Base-by-base conservation (phyloP, 2,888 invertebrate genomes). In the Euplexia lucipara region DNA sequence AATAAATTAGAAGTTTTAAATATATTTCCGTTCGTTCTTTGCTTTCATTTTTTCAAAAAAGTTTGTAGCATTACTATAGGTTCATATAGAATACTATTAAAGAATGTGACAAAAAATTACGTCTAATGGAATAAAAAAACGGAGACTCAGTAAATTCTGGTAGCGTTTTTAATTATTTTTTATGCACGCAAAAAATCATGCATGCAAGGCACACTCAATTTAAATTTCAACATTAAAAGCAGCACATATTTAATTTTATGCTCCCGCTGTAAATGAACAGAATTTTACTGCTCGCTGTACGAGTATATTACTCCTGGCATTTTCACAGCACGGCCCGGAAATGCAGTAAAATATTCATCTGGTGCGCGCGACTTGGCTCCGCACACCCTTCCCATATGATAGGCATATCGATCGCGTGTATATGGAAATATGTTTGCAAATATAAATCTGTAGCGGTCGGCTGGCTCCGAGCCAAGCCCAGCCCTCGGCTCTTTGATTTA, bases 361-460 rank as follows among this genome's bases (percentile, higher is more conserved):
- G 64, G 61, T 56, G 62, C 59, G 77, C 77, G 49, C 66, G 60
- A 76, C 77, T 74, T 74, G 77, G 77, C 73, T 74, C 48, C 49
- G 18, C 34, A 65, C 77, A 54, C 48, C 44, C 76, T 58, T 70
- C 70, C 71, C 48, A 51, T 74, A 65, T 79, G 79, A 79, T 76
- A 70, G 68, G 60, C 71, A 49, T 81, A 82, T 82, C 65, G 82
- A 82, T 82, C 78, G 78, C n/a, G 67, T 63, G 61, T 82, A 76
- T 86, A 86, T 89, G 87, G 83, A 86, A 87, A 88, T 88, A 86
- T 83, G 84, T 78, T 76, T 63, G 79, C 71, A 78, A 79, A 84
- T 86, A 92, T 92, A 90, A 91, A 92, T 92, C 90, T 88, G 73
- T 74, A 81, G 88, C 79, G 89, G 89, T 86, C 80, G 83, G 61